A percentile compares a stretch with the other conserved stretches of the same genome.
These are phyloP conservation scores for Acrossocheilus fasciatus DNA, from an alignment of 2,797 vertebrate genomes.

Conservation along the genomic window DNA sequence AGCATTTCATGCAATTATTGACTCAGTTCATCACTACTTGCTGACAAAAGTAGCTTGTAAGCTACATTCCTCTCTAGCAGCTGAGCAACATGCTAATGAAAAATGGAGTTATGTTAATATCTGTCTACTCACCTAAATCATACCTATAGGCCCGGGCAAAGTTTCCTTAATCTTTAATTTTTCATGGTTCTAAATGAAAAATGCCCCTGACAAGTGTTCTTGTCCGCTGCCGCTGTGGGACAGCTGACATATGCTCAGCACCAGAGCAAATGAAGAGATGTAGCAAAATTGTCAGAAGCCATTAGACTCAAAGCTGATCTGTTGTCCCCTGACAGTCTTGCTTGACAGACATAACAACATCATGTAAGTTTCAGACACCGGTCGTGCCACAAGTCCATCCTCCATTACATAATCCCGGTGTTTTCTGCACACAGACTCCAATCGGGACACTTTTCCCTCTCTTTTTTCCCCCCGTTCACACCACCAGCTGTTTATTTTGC, in stretches of 20 bases:
- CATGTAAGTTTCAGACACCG: slow-evolving; percentile 56
- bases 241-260: slow-evolving; percentile 67
- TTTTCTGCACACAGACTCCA: slow-evolving; percentile 39
- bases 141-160: neutral
- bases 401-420: slow-evolving; percentile 39
- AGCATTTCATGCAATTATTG: neutral
- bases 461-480: neutral
- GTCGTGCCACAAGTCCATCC: slow-evolving; percentile 38
- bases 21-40: neutral
- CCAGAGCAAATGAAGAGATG: slow-evolving; percentile 67
- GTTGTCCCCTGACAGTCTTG: slow-evolving; percentile 58
- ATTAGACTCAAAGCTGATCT: slow-evolving; percentile 67
- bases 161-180: slow-evolving; percentile 49
- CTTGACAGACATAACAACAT: slow-evolving; percentile 59
- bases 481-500: slow-evolving; percentile 50
- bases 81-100: neutral
- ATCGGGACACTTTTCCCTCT: neutral
- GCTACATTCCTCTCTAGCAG: neutral
- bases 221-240: slow-evolving; percentile 50
- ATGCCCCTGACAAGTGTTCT: slow-evolving; percentile 45
- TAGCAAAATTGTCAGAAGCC: slow-evolving; percentile 65
- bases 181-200: slow-evolving; percentile 51
- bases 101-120: neutral
- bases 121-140: neutral
- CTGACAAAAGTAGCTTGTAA: neutral